Evolutionary conservation across 2,797 vertebrate genomes (phyloP), one percentile per base, ranked within the genome.

Genomic region (Monodelphis domestica): DNA sequence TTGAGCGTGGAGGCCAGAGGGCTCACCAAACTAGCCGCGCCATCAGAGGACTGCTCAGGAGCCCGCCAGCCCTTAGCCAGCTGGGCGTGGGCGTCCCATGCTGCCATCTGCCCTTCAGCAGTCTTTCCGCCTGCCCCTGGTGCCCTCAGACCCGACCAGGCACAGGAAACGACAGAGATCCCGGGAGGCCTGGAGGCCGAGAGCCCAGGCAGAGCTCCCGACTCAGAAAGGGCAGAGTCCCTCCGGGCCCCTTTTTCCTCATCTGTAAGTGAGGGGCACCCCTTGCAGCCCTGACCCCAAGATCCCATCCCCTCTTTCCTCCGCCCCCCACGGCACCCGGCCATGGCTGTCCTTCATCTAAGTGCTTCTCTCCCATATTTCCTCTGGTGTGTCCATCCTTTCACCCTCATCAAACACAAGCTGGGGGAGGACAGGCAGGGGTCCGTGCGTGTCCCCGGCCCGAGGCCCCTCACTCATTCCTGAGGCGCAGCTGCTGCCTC

Each of bases 231-330:
- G 21, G 11, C 38, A 26, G 2, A 26, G 10, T 11, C 38, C 33
- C 24, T 11, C 21, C 84, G 9, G 38, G 0, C 21, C 38, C 26
- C 38, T 50, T 84, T 84, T 84, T 78, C 38, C 9, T 1, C 26
- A 5, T 10, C 38, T 78, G 38, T 45, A 70, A 78, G n/a, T n/a
- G n/a, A n/a, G n/a, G n/a, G n/a, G n/a, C n/a, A n/a, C 24, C 63
- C 63, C n/a, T 45, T 38, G 6, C 15, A 70, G 5, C 5, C 2
- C n/a, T 38, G 3, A 24, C 0, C 1, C 38, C n/a, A 21, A 0
- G n/a, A 38, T 21, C 6, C 63, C 4, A 5, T 9, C 10, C 11
- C 33, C n/a, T 15, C 15, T 63, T 33, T 63, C 21, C n/a, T 33
- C 17, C 24, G 17, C 63, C n/a, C 33, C 7, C 0, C 59, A 12